Base-by-base conservation (phyloP, 2,888 invertebrate species). In the Melikaiella ostensackeni region DNA sequence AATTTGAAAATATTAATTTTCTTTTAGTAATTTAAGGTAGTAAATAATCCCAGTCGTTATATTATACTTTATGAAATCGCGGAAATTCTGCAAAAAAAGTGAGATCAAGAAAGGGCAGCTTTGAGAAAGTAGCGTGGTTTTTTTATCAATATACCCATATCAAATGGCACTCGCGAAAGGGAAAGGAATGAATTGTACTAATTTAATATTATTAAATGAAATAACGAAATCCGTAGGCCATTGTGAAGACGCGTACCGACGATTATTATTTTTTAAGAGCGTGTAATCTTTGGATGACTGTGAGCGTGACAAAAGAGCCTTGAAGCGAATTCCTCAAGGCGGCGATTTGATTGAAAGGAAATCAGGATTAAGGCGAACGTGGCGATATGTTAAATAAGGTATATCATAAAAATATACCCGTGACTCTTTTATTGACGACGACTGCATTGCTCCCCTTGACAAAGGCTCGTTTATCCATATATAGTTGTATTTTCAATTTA, bases 391-490 rank as follows among this genome's bases (percentile, higher is more conserved):
- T 70, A 70, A 70, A 55, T 33, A 70, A 70, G 70, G 30, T 50
- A 70, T 50, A 70, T 70, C 30, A n/a, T 70, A 70, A 70, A 70
- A 79, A 76, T 79, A 74, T 81, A 81, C 82, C 84, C 81, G 85
- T 81, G 82, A 87, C 80, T 85, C 82, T 84, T 87, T 87, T 86
- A 88, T 88, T 82, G 86, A 87, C 81, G 86, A 88, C 87, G 86
- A 88, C 88, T 87, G 87, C 86, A 88, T 87, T 85, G 84, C 86
- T 88, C 87, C 87, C 87, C 84, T 84, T 86, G 86, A 89, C 88
- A 88, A 88, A 88, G 87, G 89, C 89, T 89, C 86, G 87, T 88
- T 88, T 89, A 87, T 89, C 86, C 87, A 88, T 86, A 88, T 79
- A 86, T 88, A 89, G 87, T 88, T 88, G 86, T 88, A 89, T 86